A percentile compares a stretch with the other conserved stretches of the same genome.
phyloP scores from a whole-genome alignment of 2,113 vertebrate species.

The Piprites chloris region DNA sequence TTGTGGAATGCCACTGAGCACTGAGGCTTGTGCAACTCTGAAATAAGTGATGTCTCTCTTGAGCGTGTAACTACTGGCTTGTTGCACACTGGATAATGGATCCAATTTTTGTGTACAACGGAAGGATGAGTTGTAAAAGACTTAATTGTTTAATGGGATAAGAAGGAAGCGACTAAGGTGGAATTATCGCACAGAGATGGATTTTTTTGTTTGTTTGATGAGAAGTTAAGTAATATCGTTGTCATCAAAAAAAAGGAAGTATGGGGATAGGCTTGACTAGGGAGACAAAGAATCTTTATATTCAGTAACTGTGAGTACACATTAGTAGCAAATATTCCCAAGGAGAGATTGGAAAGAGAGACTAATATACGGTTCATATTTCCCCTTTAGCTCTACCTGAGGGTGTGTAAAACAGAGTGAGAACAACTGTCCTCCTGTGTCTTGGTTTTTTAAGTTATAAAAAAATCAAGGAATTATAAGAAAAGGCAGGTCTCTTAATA shows the following conservation, averaged over 20 bases:
- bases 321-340: not conserved
- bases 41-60: not conserved
- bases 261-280: not conserved
- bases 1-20: not conserved
- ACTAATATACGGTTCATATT: not conserved
- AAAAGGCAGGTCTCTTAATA: not conserved
- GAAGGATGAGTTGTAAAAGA: not conserved
- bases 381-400: not conserved
- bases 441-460: not conserved
- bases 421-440: not conserved
- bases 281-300: not conserved
- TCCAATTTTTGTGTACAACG: not conserved
- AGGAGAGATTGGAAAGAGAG: not conserved
- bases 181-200: not conserved
- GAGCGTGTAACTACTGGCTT: not conserved
- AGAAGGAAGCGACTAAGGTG: not conserved
- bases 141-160: not conserved
- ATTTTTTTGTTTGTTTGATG: not conserved
- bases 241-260: not conserved
- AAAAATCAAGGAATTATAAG: not conserved
- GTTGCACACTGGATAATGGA: not conserved
- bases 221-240: not conserved
- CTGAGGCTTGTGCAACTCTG: not conserved
- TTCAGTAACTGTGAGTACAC: not conserved
- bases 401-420: not conserved